A percentile compares a stretch with the other conserved stretches of the same genome.
These are phyloP conservation scores for Andrena bucephala DNA, from an alignment of 2,888 invertebrate species.

Conservation along the genomic window DNA sequence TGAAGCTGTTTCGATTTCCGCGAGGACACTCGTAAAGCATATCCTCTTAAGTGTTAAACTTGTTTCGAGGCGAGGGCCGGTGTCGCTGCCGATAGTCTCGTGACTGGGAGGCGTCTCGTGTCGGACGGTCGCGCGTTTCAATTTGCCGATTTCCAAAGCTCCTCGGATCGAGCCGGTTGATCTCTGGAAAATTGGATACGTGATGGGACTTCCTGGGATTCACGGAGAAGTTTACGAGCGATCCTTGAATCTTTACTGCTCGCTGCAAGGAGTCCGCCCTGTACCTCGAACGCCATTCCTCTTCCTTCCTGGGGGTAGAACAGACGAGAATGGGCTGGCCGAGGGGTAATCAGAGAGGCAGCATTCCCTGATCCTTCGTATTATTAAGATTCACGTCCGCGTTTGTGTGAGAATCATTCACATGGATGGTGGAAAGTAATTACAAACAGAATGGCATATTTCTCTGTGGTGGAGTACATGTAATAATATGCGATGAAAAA, in stretches of 20 bases:
- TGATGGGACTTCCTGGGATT: conserved; percentile 81
- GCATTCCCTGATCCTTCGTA: not conserved
- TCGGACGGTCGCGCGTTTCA: conserved; percentile 67
- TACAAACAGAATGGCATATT: not conserved
- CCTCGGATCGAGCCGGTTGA: conserved; percentile 79
- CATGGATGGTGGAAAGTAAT: not conserved
- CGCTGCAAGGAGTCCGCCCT: conserved; percentile 47
- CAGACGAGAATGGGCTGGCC: not conserved
- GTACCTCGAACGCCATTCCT: conserved; percentile 40
- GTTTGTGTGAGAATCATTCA: not conserved
- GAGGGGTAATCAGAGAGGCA: conserved; percentile 25
- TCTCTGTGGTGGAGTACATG: not conserved
- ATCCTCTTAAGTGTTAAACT: conserved; percentile 39
- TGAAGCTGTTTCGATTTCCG: conserved; percentile 30
- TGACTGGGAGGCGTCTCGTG: conserved; percentile 43
- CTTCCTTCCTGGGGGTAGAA: conserved; percentile 18
- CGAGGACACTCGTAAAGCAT: conserved; percentile 13
- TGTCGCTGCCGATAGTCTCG: conserved; percentile 39
- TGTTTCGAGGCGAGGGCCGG: conserved; percentile 32
- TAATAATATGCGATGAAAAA: not conserved
- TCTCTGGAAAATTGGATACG: conserved; percentile 84
- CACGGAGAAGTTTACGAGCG: conserved; percentile 76
- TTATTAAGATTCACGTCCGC: not conserved
- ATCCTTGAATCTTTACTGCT: conserved; percentile 70
- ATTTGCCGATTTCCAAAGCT: conserved; percentile 80